Percentiles rank a stretch among this genome's conserved stretches.
Conservation (phyloP, 92 coral and sea anemone species). For the Paramuricea clavata region DNA sequence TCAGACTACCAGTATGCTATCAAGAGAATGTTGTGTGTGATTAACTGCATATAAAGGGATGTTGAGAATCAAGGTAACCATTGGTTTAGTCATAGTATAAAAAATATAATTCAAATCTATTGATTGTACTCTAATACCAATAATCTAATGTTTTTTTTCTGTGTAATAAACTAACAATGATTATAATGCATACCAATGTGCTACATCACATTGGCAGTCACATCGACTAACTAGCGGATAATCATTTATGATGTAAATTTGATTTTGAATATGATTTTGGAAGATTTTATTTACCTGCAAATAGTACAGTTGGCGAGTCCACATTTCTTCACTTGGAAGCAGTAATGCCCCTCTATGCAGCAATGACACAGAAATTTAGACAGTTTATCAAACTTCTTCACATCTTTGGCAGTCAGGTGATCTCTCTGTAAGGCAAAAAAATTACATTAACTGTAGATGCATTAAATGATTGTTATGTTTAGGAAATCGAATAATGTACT, state of each 20-base stretch:
- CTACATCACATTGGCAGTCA: background rate
- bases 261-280: too few relatives aligned
- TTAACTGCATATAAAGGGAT: background rate
- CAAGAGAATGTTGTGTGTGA: background rate
- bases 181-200: background rate
- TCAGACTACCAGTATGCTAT: background rate
- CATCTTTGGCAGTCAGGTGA: conserved; percentile 28
- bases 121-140: background rate
- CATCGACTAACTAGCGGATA: background rate
- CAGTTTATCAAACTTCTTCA: conserved; percentile 22
- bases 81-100: background rate
- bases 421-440: conserved; percentile 14
- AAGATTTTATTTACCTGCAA: conserved; percentile 28
- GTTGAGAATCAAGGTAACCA: background rate
- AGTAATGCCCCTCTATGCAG: conserved; percentile 48
- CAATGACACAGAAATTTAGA: conserved; percentile 24
- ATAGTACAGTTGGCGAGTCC: conserved; percentile 37
- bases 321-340: conserved; percentile 45
- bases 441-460: background rate
- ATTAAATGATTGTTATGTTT: background rate
- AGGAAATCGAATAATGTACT: background rate
- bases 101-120: too few relatives aligned
- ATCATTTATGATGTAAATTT: too few relatives aligned
- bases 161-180: background rate
- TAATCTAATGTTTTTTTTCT: background rate